phyloP scores from a whole-genome alignment of 2,888 invertebrate species.

The Cyclophora punctaria region DNA sequence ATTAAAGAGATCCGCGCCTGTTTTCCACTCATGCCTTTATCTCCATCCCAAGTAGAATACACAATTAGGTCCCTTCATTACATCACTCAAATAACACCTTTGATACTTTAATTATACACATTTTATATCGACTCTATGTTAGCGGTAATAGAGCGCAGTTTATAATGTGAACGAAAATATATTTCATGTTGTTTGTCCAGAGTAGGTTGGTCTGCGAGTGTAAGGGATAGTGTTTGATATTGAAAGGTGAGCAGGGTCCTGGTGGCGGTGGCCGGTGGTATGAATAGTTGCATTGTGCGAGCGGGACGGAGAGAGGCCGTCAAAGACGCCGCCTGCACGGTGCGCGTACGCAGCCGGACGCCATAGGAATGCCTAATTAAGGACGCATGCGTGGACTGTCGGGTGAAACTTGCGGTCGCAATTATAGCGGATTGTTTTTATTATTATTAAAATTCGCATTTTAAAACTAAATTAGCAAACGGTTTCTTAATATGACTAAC shows the following conservation, averaged over 20 bases:
- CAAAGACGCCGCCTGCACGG: slow-evolving; percentile 63
- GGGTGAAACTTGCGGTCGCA: slow-evolving; percentile 20
- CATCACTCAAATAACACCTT: slow-evolving; percentile 72
- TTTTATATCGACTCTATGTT: slow-evolving; percentile 20
- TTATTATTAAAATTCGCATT: too few relatives aligned
- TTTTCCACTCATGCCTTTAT: slow-evolving; percentile 51
- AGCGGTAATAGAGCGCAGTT: slow-evolving; percentile 12
- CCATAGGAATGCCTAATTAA: slow-evolving; percentile 72
- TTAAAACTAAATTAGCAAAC: too few relatives aligned
- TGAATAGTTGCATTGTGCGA: slow-evolving; percentile 70
- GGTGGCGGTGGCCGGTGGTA: slow-evolving; percentile 28
- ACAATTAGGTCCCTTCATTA: slow-evolving; percentile 73
- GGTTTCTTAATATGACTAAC: too few relatives aligned
- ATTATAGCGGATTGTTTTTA: slow-evolving; percentile 10
- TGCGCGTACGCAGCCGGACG: slow-evolving; percentile 68
- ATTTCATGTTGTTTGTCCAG: slow-evolving; percentile 34
- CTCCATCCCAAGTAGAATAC: slow-evolving; percentile 63
- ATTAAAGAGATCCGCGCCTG: slow-evolving; percentile 34
- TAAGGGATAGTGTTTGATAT: slow-evolving; percentile 52
- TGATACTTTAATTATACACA: slow-evolving; percentile 29
- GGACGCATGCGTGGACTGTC: slow-evolving; percentile 68
- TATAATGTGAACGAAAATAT: slow-evolving; percentile 17
- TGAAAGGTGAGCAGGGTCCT: slow-evolving; percentile 44
- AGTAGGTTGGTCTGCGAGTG: slow-evolving; percentile 28
- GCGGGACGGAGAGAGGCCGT: slow-evolving; percentile 49